phyloP scores from a whole-genome alignment of 1,140 invertebrate genomes.

The Venustaconcha ellipsiformis region DNA sequence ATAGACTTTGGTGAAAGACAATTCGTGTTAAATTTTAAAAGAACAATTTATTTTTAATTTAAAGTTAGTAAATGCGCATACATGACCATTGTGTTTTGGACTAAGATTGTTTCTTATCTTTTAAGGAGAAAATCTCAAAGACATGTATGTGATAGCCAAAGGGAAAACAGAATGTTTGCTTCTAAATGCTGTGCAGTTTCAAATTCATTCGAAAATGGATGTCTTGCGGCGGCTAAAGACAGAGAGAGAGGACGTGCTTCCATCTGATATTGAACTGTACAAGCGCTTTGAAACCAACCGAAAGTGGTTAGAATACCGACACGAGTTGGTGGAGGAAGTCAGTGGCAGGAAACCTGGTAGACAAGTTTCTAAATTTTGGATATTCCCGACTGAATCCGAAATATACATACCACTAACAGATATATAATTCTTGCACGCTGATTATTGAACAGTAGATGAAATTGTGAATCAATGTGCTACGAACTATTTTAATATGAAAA shows the following conservation, averaged over 20 bases:
- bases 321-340: slow-evolving; percentile 26
- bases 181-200: slow-evolving; percentile 28
- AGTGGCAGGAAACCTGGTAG: background rate
- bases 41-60: no score
- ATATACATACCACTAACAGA: no score
- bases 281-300: slow-evolving; percentile 16
- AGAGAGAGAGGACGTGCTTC: slow-evolving; percentile 11
- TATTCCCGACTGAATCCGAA: no score
- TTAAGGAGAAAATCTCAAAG: slow-evolving; percentile 31
- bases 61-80: no score
- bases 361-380: background rate
- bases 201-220: slow-evolving; percentile 27
- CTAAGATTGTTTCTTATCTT: background rate
- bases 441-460: no score
- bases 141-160: slow-evolving; percentile 22
- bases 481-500: no score
- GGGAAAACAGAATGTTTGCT: slow-evolving; percentile 27
- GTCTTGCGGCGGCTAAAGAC: slow-evolving; percentile 6
- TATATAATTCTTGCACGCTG: no score
- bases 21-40: no score
- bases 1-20: no score
- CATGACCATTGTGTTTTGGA: no score
- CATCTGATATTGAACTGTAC: slow-evolving; percentile 19
- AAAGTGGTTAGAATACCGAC: slow-evolving; percentile 30
- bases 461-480: no score